These are phyloP conservation scores for Pardosa pseudoannulata DNA, from an alignment of 2,888 invertebrate species.

Conservation along the genomic window DNA sequence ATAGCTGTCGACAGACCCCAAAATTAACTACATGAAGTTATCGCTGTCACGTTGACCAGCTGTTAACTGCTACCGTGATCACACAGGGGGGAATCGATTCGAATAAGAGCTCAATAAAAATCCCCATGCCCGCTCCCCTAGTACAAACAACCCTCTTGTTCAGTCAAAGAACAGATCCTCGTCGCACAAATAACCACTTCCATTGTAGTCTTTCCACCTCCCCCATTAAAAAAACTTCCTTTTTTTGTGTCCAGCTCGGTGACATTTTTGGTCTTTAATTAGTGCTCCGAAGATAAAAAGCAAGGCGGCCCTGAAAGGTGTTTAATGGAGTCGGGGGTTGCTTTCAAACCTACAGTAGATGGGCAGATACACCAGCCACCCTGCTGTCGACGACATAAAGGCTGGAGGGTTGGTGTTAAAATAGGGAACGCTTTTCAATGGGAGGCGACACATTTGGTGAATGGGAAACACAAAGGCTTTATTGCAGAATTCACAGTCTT, in stretches of 20 bases:
- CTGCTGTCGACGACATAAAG: background rate
- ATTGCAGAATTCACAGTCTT: background rate
- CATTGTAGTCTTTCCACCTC: background rate
- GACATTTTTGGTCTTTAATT: constrained; percentile 24
- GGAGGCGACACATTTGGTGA: background rate
- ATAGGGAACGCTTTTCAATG: background rate
- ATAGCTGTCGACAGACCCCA: too few relatives aligned
- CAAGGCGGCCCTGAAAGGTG: background rate
- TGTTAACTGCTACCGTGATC: background rate
- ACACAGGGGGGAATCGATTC: background rate
- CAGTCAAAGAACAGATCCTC: constrained; percentile 23
- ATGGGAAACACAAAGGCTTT: background rate
- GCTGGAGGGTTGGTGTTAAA: background rate
- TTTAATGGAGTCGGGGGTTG: constrained; percentile 1
- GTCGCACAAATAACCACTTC: constrained; percentile 18
- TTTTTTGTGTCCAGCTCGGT: background rate
- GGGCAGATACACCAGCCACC: background rate
- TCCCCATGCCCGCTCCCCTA: background rate
- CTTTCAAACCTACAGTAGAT: background rate
- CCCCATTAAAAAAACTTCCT: background rate
- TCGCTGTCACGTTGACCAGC: constrained; percentile 9
- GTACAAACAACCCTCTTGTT: constrained; percentile 40
- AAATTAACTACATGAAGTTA: too few relatives aligned
- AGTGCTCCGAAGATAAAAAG: background rate
- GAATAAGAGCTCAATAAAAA: background rate